phyloP scores from a whole-genome alignment of 2,888 invertebrate genomes.

The Lasius platythorax region DNA sequence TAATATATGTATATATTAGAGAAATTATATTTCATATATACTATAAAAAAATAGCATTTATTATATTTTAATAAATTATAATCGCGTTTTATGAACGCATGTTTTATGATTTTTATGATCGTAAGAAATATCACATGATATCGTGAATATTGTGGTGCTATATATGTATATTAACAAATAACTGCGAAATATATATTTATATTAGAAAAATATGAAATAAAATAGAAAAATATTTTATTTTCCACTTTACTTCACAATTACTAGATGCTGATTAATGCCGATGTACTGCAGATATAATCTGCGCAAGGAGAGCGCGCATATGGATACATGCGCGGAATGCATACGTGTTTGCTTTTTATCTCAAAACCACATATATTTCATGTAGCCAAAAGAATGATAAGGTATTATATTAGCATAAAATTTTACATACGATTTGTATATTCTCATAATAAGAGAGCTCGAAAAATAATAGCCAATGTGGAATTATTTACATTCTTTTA shows the following conservation, averaged over 20 bases:
- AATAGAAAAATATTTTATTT: not conserved
- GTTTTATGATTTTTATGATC: not conserved
- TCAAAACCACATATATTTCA: not conserved
- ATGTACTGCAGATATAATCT: conserved; percentile 56
- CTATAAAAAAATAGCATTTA: not conserved
- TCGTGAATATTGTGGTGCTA: not conserved
- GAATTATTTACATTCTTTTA: not conserved
- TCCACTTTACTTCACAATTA: conserved; percentile 21
- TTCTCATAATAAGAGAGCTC: not conserved
- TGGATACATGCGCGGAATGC: conserved; percentile 8
- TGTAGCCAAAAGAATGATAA: not conserved
- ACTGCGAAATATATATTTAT: not conserved
- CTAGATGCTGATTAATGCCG: conserved; percentile 48
- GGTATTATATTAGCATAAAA: not conserved
- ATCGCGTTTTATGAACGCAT: not conserved
- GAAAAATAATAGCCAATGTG: not conserved
- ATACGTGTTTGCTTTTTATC: conserved; percentile 44
- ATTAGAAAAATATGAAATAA: not conserved
- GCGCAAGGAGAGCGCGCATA: conserved; percentile 51
- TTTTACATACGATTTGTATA: not conserved
- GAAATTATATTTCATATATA: not conserved
- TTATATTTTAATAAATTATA: not conserved
- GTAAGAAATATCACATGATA: not conserved
- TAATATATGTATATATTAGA: not conserved
- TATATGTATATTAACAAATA: not conserved